Evolutionary conservation across 2,797 vertebrate genomes (phyloP), one percentile per base, ranked within the genome.

Genomic region (Semaprochilodus insignis): DNA sequence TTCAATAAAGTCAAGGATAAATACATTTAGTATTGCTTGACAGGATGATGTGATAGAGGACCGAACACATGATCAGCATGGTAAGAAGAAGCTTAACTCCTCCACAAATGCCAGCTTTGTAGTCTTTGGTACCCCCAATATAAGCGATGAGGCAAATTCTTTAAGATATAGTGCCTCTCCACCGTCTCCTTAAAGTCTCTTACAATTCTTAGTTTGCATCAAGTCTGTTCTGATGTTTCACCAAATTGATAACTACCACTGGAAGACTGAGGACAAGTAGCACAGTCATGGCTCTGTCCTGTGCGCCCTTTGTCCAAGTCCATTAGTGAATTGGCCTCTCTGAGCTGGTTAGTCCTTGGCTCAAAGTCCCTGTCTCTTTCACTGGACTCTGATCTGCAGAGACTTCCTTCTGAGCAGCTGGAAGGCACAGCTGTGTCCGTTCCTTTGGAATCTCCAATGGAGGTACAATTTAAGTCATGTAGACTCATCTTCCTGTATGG

Each of bases 391-490:
- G 57, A 21, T 6, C 36, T 69, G 83, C 83, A 59, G 34, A 65
- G 36, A 65, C 59, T n/a, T 14, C 6, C 63, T 51, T 59, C 88
- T 6, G 83, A 55, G 66, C 81, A 80, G 81, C 81, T 85, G 82
- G 82, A 66, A 6, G 84, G 72, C 3, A 2, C 77, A 0, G 89
- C 89, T 72, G 85, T 48, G 31, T 87, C 87, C 81, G 91, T 87
- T 52, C 90, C 89, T 8, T 88, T 89, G 81, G 91, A 91, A 84
- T 94, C 92, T 77, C 89, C 91, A 17, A 76, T 89, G 66, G 89
- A 89, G 77, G 89, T 90, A 72, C 88, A 92, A 17, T 85, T 36
- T n/a, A 90, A 81, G 57, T 89, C 88, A 0, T 70, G 90, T 75
- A 2, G 78, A 77, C 8, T 74, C 51, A 0, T 55, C 36, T 0